Evolutionary conservation across 2,113 vertebrate species (phyloP).

Genomic region (Sceloporus tristichus): DNA sequence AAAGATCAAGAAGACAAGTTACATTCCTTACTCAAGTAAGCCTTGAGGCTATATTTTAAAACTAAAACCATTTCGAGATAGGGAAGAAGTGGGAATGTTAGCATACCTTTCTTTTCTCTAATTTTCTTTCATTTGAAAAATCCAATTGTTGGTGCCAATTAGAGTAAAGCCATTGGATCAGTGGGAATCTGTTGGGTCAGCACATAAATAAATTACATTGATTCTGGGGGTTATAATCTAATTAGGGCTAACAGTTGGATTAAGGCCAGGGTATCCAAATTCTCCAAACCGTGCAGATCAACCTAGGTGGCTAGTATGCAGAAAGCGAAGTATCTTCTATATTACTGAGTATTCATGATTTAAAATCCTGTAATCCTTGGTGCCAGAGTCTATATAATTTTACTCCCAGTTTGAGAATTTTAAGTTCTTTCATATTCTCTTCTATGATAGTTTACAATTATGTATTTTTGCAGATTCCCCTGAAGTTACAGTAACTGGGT

Average conservation of each 20-base stretch:
- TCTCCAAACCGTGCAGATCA: not conserved
- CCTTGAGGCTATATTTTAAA: too few species aligned
- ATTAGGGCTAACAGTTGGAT: too few species aligned
- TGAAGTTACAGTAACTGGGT: conserved; percentile 85
- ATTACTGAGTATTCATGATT: not conserved
- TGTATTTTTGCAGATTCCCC: conserved; percentile 87
- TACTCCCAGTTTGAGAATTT: not conserved
- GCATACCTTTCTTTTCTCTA: too few species aligned
- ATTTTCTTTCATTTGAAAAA: too few species aligned
- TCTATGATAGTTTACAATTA: not conserved
- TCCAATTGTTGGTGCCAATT: too few species aligned
- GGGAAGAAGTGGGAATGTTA: too few species aligned
- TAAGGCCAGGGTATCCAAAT: not conserved
- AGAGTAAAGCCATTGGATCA: too few species aligned
- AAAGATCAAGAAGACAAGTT: too few species aligned
- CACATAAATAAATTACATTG: not conserved
- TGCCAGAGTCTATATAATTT: not conserved
- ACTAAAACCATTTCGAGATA: too few species aligned
- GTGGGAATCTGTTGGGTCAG: too few species aligned
- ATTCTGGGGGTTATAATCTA: not conserved
- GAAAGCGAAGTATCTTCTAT: not conserved
- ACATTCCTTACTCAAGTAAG: too few species aligned
- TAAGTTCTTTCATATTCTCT: not conserved
- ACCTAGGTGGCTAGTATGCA: not conserved
- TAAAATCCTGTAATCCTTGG: not conserved